These are phyloP conservation scores for Platycnemis pennipes DNA, from an alignment of 2,888 invertebrate genomes.

Conservation along the genomic window DNA sequence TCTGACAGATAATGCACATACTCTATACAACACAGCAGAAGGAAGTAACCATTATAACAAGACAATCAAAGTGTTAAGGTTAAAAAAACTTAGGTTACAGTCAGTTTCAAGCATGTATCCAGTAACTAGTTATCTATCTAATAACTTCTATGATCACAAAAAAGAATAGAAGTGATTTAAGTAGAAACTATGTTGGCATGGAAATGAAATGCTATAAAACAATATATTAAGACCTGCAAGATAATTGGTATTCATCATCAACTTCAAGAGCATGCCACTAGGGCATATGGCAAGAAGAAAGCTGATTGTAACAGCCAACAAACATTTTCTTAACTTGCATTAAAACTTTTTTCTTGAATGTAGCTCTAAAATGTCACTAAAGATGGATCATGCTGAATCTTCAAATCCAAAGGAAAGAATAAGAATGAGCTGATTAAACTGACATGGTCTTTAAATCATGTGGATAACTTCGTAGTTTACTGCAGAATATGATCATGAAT, in stretches of 20 bases:
- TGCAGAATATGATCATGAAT: neutral
- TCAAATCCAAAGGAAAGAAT: neutral
- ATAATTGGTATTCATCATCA: neutral
- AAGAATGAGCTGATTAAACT: neutral
- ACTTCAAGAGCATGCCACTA: neutral
- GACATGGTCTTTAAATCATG: neutral
- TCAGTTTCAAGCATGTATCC: no score
- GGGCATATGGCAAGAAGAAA: no score
- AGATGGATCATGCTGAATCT: neutral
- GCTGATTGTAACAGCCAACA: neutral
- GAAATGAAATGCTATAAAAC: neutral
- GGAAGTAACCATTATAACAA: no score
- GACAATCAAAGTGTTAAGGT: no score
- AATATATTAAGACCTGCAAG: neutral
- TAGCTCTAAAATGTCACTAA: neutral
- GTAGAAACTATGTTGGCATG: no score
- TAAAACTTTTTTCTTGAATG: neutral
- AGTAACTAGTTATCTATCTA: no score
- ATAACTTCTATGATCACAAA: no score
- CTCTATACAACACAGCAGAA: no score
- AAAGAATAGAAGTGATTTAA: no score
- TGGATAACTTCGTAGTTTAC: neutral
- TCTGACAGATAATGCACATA: no score
- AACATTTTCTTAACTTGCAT: neutral
- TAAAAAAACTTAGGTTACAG: no score